Percentiles rank a stretch among this genome's conserved stretches.
These are phyloP conservation scores for Empis stercorea DNA, from an alignment of 2,888 invertebrate genomes.

Conservation along the genomic window DNA sequence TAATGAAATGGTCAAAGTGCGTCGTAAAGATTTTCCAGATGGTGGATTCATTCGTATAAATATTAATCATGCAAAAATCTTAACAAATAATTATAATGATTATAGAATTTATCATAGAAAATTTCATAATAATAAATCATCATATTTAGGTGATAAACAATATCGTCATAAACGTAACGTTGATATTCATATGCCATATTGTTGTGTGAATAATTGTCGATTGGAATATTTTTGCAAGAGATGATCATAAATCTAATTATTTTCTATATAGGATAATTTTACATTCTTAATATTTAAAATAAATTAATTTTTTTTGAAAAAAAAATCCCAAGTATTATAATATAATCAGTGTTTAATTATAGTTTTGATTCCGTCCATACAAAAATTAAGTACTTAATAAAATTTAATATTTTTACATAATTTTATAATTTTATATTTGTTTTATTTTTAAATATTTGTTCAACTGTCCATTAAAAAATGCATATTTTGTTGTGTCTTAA, in stretches of 20 bases:
- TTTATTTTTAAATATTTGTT: too few relatives aligned
- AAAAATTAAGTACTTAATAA: too few relatives aligned
- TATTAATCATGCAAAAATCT: constrained; percentile 3
- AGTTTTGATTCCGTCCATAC: too few relatives aligned
- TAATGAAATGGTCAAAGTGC: constrained; percentile 1
- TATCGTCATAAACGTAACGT: constrained; percentile 1
- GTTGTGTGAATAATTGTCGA: constrained; percentile 6
- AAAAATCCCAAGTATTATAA: too few relatives aligned
- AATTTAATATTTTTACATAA: too few relatives aligned
- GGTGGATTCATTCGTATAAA: constrained; percentile 5
- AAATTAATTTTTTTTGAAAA: too few relatives aligned
- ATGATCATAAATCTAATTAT: neutral
- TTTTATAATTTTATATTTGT: too few relatives aligned
- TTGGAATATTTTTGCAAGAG: constrained; percentile 6
- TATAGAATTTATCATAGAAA: constrained; percentile 3
- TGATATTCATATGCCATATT: constrained; percentile 2
- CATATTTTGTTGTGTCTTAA: too few relatives aligned
- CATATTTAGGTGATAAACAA: neutral
- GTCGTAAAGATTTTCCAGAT: constrained; percentile 5
- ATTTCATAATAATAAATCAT: constrained; percentile 1
- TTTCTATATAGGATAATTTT: too few relatives aligned
- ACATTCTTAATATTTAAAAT: too few relatives aligned
- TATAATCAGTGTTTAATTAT: too few relatives aligned
- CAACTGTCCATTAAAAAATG: too few relatives aligned
- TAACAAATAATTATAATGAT: constrained; percentile 3